These are phyloP conservation scores for Otus sunia DNA, from an alignment of 2,113 vertebrate species.

Conservation along the genomic window DNA sequence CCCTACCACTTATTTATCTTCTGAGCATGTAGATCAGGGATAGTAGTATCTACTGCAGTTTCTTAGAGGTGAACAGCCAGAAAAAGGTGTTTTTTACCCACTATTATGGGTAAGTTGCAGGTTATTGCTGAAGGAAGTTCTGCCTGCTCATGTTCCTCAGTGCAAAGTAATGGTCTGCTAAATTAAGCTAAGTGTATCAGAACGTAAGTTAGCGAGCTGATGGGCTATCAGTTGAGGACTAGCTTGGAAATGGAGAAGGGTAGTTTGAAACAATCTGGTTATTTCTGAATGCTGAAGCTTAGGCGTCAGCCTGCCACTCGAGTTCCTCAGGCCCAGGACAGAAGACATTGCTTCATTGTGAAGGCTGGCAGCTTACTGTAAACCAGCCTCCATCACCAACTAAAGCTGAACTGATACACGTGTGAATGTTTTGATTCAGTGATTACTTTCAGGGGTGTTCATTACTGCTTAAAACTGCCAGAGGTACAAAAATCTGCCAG, in stretches of 20 bases:
- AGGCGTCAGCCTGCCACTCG: fast-evolving
- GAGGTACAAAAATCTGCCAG: neutral
- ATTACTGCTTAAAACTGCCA: neutral
- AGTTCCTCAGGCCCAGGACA: neutral
- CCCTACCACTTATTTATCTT: neutral
- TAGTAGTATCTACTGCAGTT: neutral
- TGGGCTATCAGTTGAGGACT: neutral
- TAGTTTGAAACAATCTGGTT: neutral
- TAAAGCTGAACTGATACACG: neutral
- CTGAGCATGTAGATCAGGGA: neutral
- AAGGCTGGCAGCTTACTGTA: neutral
- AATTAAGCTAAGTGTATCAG: neutral
- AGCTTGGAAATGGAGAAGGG: neutral
- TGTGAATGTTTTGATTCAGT: neutral
- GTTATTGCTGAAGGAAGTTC: neutral
- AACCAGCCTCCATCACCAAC: neutral
- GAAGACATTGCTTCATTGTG: fast-evolving
- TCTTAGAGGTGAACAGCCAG: neutral
- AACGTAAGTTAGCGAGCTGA: neutral
- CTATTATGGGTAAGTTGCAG: neutral
- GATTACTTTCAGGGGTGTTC: neutral
- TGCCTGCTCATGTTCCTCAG: neutral
- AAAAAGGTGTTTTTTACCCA: neutral
- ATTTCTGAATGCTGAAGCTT: neutral
- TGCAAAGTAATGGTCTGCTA: neutral